Conservation (phyloP, 2,888 invertebrate species). For the Hipparchia semele region DNA sequence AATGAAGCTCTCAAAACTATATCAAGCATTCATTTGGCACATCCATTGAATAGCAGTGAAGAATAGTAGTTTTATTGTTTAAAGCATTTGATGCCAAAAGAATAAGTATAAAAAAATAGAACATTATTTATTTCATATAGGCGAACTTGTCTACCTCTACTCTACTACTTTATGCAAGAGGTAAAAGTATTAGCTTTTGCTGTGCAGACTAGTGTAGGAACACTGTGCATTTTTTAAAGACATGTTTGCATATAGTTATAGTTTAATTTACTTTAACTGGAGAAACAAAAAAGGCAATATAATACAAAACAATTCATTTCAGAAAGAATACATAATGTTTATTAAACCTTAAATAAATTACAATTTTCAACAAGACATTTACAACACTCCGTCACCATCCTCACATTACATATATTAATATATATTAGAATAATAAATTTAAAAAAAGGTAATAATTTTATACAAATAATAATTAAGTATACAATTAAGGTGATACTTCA, state of each 20-base stretch:
- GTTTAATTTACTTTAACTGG: too few relatives aligned
- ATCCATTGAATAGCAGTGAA: constrained; percentile 5
- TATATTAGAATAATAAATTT: constrained; percentile 20
- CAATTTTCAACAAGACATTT: constrained; percentile 63
- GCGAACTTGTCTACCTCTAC: too few relatives aligned
- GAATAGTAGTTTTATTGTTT: not conserved
- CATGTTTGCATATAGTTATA: too few relatives aligned
- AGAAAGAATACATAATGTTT: constrained; percentile 68
- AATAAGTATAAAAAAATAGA: too few relatives aligned
- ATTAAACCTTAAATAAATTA: constrained; percentile 75
- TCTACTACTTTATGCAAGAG: too few relatives aligned
- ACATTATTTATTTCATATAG: too few relatives aligned
- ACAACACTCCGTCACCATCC: constrained; percentile 69
- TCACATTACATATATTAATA: constrained; percentile 35
- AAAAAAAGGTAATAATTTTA: not conserved
- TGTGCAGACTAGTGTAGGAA: too few relatives aligned
- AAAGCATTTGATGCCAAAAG: too few relatives aligned
- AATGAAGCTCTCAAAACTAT: constrained; percentile 29
- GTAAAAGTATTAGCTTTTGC: too few relatives aligned
- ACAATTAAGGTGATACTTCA: not conserved
- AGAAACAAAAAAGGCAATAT: too few relatives aligned
- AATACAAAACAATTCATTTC: constrained; percentile 28
- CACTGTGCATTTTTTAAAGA: too few relatives aligned
- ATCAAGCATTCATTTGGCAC: constrained; percentile 31
- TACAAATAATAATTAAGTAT: not conserved